A percentile compares a stretch with the other conserved stretches of the same genome.
phyloP scores from a whole-genome alignment of 2,888 invertebrate species.

The Pyrgus malvae region DNA sequence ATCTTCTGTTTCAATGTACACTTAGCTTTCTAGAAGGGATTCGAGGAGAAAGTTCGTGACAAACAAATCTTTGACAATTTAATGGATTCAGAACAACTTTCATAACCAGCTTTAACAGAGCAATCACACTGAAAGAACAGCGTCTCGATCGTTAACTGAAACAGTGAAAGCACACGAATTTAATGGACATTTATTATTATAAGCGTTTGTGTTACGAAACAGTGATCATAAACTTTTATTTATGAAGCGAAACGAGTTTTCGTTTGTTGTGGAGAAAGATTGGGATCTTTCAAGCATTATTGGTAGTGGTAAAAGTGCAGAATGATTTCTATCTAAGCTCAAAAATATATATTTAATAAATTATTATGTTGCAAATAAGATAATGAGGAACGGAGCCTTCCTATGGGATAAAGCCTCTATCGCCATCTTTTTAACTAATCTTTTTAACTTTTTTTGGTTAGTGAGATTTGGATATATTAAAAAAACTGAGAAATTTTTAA shows the following conservation, averaged over 20 bases:
- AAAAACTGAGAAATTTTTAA: too few species aligned
- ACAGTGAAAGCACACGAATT: constrained; percentile 23
- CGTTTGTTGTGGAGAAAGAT: background rate
- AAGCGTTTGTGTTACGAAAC: background rate
- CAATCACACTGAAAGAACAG: constrained; percentile 21
- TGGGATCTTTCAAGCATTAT: background rate
- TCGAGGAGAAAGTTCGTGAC: constrained; percentile 12
- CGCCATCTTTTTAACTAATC: too few species aligned
- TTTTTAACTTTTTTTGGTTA: too few species aligned
- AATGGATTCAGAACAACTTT: constrained; percentile 31
- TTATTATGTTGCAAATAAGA: too few species aligned
- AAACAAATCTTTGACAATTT: constrained; percentile 23
- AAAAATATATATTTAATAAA: too few species aligned
- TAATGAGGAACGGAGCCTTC: too few species aligned
- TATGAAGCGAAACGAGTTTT: background rate
- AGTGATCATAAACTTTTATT: background rate
- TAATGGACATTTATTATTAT: background rate
- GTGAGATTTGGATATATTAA: too few species aligned
- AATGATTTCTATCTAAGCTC: too few species aligned
- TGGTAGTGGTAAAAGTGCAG: too few species aligned
- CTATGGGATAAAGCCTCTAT: too few species aligned
- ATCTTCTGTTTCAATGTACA: too few species aligned
- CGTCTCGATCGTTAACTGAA: constrained; percentile 5
- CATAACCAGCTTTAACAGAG: constrained; percentile 23
- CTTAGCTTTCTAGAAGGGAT: constrained; percentile 3